These are phyloP conservation scores for Temnothorax rugatulus DNA, from an alignment of 2,888 invertebrate genomes.

Conservation along the genomic window DNA sequence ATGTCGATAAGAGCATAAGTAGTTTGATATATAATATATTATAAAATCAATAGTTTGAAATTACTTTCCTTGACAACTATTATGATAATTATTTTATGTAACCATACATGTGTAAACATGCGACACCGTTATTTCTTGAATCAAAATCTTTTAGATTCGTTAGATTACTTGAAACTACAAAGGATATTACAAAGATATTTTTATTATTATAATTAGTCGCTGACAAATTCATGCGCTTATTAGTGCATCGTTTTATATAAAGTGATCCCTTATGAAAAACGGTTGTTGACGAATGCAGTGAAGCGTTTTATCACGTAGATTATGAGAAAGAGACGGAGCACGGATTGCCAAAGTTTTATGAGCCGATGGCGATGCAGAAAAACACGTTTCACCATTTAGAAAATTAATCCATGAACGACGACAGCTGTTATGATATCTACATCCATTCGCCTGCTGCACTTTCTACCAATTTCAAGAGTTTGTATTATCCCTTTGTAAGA, in stretches of 20 bases:
- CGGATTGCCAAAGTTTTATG: conserved; percentile 36
- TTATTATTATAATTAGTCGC: conserved; percentile 7
- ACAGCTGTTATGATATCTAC: conserved; percentile 22
- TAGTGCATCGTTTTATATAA: conserved; percentile 6
- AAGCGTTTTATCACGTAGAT: conserved; percentile 30
- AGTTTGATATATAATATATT: background rate
- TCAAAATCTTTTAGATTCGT: background rate
- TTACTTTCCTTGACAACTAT: background rate
- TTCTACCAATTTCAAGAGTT: conserved; percentile 1
- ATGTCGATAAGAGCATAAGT: background rate
- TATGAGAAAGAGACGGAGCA: background rate
- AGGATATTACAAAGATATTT: background rate
- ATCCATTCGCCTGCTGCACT: background rate
- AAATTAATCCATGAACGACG: conserved; percentile 23
- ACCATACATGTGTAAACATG: background rate
- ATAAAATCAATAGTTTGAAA: background rate
- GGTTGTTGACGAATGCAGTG: conserved; percentile 17
- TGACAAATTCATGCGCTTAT: conserved; percentile 29
- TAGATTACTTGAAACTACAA: background rate
- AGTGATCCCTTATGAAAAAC: conserved; percentile 24
- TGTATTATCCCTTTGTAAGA: background rate
- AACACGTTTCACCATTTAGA: conserved; percentile 13
- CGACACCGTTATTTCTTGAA: background rate
- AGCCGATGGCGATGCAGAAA: conserved; percentile 18
- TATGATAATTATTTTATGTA: background rate